A percentile compares a stretch with the other conserved stretches of the same genome.
Conservation (phyloP, 2,113 vertebrate genomes). For the Corydoras sp. region DNA sequence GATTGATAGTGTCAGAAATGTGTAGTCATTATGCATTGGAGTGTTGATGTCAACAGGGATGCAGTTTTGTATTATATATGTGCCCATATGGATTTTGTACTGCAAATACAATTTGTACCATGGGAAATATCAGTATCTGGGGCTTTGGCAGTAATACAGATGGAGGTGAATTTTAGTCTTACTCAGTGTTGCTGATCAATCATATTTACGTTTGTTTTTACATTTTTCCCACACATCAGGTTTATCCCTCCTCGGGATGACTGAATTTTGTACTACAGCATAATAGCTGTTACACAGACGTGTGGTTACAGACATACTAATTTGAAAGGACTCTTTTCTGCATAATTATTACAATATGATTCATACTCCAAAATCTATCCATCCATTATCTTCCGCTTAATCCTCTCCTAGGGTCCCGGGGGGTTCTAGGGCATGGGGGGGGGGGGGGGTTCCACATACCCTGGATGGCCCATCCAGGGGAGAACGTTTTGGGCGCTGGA, state of each 20-base stretch:
- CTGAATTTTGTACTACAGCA: slow-evolving; percentile 4
- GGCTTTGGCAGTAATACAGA: slow-evolving; percentile 17
- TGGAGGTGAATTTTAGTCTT: slow-evolving; percentile 24
- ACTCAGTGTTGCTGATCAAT: slow-evolving; percentile 23
- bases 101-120: slow-evolving; percentile 27
- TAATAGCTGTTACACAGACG: too few relatives aligned
- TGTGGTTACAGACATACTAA: too few relatives aligned
- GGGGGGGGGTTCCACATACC: too few relatives aligned
- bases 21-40: slow-evolving; percentile 35
- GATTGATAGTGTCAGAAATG: slow-evolving; percentile 42
- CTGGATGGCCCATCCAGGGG: too few relatives aligned
- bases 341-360: too few relatives aligned
- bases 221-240: neutral
- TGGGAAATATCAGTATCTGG: slow-evolving; percentile 20
- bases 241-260: neutral
- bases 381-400: too few relatives aligned
- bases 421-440: too few relatives aligned
- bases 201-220: slow-evolving; percentile 26
- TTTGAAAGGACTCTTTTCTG: too few relatives aligned
- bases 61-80: slow-evolving; percentile 28
- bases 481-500: too few relatives aligned
- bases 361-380: too few relatives aligned
- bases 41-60: slow-evolving; percentile 30
- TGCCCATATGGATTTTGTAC: slow-evolving; percentile 21
- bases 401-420: too few relatives aligned